Conservation (phyloP, 92 coral and sea anemone species). For the Paragorgia papillata region DNA sequence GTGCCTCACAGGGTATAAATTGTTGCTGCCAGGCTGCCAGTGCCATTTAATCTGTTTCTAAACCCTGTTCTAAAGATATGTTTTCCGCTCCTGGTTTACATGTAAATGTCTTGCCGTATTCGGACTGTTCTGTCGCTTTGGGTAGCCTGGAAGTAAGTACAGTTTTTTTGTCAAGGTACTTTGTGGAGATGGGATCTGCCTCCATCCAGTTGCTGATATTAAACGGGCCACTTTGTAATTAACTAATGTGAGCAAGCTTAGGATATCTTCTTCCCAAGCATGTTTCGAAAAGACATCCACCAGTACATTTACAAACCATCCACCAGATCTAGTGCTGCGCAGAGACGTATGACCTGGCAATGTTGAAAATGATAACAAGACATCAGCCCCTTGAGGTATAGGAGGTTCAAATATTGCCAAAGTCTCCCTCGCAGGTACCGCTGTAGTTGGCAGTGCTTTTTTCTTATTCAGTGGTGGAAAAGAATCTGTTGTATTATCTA, state of each 20-base stretch:
- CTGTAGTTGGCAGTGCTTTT: not conserved
- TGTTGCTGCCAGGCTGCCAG: too few relatives aligned
- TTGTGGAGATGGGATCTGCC: constrained; percentile 54
- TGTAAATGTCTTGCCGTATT: too few relatives aligned
- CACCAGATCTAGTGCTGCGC: not conserved
- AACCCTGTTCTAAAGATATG: too few relatives aligned
- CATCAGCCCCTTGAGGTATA: constrained; percentile 27
- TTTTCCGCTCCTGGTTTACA: too few relatives aligned
- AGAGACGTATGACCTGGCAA: constrained; percentile 41
- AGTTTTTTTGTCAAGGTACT: constrained; percentile 60
- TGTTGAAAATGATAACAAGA: constrained; percentile 51
- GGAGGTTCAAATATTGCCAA: not conserved
- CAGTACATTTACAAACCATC: constrained; percentile 39
- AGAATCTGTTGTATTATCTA: not conserved
- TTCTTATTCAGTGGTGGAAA: not conserved
- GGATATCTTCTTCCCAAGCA: constrained; percentile 67
- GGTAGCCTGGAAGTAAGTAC: constrained; percentile 63
- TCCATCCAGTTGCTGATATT: constrained; percentile 24
- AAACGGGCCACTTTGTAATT: constrained; percentile 52
- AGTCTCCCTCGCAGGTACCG: not conserved
- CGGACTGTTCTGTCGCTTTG: too few relatives aligned
- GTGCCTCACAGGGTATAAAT: too few relatives aligned
- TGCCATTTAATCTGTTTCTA: too few relatives aligned
- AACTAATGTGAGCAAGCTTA: constrained; percentile 54
- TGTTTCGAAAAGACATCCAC: constrained; percentile 53